phyloP scores from a whole-genome alignment of 2,888 invertebrate genomes.

The Sesamia inferens region DNA sequence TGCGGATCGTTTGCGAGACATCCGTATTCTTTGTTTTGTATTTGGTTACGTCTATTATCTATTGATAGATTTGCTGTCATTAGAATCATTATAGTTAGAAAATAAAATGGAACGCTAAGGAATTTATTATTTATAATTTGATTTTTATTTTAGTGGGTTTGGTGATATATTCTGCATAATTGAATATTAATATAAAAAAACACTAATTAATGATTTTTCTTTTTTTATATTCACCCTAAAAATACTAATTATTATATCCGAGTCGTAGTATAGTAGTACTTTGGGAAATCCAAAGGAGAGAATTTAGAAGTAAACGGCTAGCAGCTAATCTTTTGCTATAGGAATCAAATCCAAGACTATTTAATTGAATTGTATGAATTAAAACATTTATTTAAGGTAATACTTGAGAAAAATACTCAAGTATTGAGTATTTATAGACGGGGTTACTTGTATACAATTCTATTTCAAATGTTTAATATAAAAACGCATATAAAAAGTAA shows the following conservation, averaged over 20 bases:
- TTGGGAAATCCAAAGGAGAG: background rate
- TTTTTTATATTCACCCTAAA: background rate
- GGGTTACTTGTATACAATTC: conserved; percentile 30
- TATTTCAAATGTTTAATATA: conserved; percentile 29
- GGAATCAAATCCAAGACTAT: conserved; percentile 2
- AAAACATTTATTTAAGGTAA: background rate
- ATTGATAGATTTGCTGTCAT: background rate
- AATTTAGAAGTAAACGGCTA: conserved; percentile 18
- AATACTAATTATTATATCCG: background rate
- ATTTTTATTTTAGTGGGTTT: background rate
- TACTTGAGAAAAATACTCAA: background rate
- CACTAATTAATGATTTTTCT: background rate
- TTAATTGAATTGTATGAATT: background rate
- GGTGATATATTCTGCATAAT: background rate
- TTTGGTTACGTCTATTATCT: conserved; percentile 9
- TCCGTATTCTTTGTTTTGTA: conserved; percentile 42
- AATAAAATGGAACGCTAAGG: background rate
- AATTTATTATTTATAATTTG: background rate
- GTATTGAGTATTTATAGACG: conserved; percentile 34
- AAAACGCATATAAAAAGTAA: conserved; percentile 39
- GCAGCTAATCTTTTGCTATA: conserved; percentile 11
- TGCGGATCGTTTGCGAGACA: conserved; percentile 43
- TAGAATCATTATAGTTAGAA: background rate
- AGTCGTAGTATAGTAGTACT: too few relatives aligned
- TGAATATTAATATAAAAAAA: background rate